Base-by-base conservation (phyloP, 2,113 vertebrate genomes). In the Myrmecobius fasciatus region DNA sequence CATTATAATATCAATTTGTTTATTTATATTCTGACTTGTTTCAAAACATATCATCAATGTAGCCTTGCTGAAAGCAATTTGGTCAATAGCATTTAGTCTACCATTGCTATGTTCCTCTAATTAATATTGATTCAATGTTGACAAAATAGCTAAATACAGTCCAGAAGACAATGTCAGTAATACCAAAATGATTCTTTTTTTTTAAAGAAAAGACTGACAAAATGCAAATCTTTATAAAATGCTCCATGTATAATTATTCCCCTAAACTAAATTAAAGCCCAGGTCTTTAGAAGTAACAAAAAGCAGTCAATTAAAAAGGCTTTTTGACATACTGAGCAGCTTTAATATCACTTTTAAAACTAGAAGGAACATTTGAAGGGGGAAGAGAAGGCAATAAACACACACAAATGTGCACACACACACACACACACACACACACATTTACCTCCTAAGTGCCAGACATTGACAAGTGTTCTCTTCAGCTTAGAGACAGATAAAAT, bases 51-150 rank as follows among this genome's bases (percentile, higher is more conserved):
- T 52, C 91, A 91, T 56, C 54, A 93, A 89, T 91, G 51, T n/a
- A 92, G 46, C 88, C 91, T 89, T 89, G 47, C 48, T 67, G 47
- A 93, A 94, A 93, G 54, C 49, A n/a, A 52, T 91, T 36, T 36
- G 89, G 54, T 96, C 93, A 94, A 91, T 94, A 89, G 46, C 49
- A 67, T 53, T 60, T 53, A 48, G 17, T 53, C 91, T 96, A 91
- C 89, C 49, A 94, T 31, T 49, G 67, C n/a, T 43, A 91, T 96
- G 67, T 92, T 22, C 60, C 52, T n/a, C 48, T 53, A 91, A 53
- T 91, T 48, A 48, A 91, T 89, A 91, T 89, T 43, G 47, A 96
- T 94, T 92, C 20, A 52, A 25, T 56, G 52, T 56, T 88, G 53
- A 83, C 88, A 94, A 56, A 90, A 90, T 90, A 51, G 89, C 47